Percentiles rank a stretch among this genome's conserved stretches.
Conservation (phyloP, 1,140 invertebrate species). For the Asbolus verrucosus region DNA sequence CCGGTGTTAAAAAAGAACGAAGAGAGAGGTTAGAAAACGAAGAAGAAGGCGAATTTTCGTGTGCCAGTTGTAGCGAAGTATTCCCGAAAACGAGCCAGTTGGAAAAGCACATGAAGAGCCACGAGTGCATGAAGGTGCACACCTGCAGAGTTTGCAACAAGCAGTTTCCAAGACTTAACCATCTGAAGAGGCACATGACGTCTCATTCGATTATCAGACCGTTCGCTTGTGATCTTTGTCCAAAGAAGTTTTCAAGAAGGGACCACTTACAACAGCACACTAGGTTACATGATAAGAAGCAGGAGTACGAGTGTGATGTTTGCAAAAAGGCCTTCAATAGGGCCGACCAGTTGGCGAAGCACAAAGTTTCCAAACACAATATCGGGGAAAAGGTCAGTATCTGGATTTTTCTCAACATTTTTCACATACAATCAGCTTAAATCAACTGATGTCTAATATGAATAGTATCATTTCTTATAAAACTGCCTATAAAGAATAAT, state of each 20-base stretch:
- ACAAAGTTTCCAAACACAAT: constrained; percentile 66
- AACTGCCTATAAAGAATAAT: too few relatives aligned
- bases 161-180: constrained; percentile 57
- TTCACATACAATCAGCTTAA: too few relatives aligned
- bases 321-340: constrained; percentile 67
- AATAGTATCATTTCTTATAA: too few relatives aligned
- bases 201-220: constrained; percentile 60
- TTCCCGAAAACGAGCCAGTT: constrained; percentile 55
- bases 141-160: constrained; percentile 60
- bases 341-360: constrained; percentile 66
- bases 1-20: constrained; percentile 9
- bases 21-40: constrained; percentile 41
- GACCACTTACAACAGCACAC: constrained; percentile 68
- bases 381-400: constrained; percentile 59
- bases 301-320: constrained; percentile 67
- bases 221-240: constrained; percentile 69
- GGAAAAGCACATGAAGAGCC: constrained; percentile 58
- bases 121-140: constrained; percentile 57
- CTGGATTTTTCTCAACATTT: too few relatives aligned
- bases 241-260: constrained; percentile 65
- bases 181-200: constrained; percentile 59
- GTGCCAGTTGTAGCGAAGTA: constrained; percentile 59
- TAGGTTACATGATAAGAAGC: constrained; percentile 57
- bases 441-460: too few relatives aligned
- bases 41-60: constrained; percentile 58